Percentiles rank a stretch among this genome's conserved stretches.
phyloP scores from a whole-genome alignment of 23 tunicate species.

The Trididemnum nubilum region DNA sequence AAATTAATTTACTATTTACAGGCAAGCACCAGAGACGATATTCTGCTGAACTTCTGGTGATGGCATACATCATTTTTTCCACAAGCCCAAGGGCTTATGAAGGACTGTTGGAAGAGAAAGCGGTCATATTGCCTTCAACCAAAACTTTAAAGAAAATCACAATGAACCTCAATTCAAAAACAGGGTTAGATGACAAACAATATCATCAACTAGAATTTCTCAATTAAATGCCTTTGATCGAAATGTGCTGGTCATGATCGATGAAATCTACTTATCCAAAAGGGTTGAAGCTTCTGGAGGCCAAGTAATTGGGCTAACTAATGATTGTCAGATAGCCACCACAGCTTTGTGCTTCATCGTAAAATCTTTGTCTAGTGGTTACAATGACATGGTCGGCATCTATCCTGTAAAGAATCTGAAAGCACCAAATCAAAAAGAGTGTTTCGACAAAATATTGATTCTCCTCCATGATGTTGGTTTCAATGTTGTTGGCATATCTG shows the following conservation, averaged over 20 bases:
- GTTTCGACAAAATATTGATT: constrained; percentile 19
- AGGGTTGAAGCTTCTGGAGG: constrained; percentile 13
- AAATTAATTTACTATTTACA: background rate
- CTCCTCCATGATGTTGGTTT: constrained; percentile 6
- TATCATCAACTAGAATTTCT: constrained; percentile 5
- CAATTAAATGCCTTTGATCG: constrained; percentile 26
- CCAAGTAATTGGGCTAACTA: constrained; percentile 10
- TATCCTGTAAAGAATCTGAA: constrained; percentile 15
- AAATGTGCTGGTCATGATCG: constrained; percentile 14
- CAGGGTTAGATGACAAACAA: constrained; percentile 13
- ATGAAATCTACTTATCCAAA: constrained; percentile 28
- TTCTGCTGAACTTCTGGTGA: background rate
- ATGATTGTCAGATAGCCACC: background rate
- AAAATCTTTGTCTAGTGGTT: background rate
- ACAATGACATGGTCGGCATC: constrained; percentile 25
- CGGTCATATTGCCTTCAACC: constrained; percentile 14
- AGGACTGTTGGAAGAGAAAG: constrained; percentile 21
- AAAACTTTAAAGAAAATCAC: constrained; percentile 27
- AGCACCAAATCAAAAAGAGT: constrained; percentile 15
- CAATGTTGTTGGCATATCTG: constrained; percentile 16
- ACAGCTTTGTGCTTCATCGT: constrained; percentile 2
- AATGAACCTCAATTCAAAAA: constrained; percentile 12
- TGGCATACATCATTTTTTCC: constrained; percentile 20
- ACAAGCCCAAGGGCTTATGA: constrained; percentile 25
- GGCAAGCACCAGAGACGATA: constrained; percentile 12